These are phyloP conservation scores for Salvelinus alpinus DNA, from an alignment of 2,113 vertebrate genomes.

Conservation along the genomic window DNA sequence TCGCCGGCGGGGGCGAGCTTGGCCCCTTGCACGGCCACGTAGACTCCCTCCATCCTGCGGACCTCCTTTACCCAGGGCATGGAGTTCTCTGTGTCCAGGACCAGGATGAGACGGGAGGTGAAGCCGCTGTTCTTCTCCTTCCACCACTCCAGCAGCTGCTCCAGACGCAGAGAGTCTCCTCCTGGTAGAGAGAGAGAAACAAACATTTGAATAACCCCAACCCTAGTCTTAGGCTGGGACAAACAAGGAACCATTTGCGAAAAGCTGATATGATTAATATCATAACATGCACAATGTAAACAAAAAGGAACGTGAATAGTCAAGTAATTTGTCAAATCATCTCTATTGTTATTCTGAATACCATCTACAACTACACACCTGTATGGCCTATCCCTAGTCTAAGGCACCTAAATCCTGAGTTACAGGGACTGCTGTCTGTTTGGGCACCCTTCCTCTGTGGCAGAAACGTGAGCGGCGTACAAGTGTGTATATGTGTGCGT, in stretches of 20 bases:
- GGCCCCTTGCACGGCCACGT: constrained; percentile 90
- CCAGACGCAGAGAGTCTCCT: constrained; percentile 83
- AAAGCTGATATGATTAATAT: no score
- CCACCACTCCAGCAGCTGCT: constrained; percentile 91
- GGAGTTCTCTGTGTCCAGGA: constrained; percentile 92
- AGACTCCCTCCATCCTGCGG: constrained; percentile 82
- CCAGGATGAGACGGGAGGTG: constrained; percentile 90
- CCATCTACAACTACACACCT: no score
- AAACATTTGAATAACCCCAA: background rate
- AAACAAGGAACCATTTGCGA: no score
- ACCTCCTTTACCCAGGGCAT: constrained; percentile 91
- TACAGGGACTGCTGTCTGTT: no score
- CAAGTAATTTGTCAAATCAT: no score
- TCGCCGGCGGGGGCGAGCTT: constrained; percentile 64
- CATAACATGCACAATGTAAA: no score
- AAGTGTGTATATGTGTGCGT: background rate
- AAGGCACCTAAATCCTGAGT: background rate
- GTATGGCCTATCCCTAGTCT: no score
- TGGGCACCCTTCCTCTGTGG: no score
- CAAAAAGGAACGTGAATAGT: no score
- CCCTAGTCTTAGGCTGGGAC: no score
- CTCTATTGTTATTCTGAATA: no score
- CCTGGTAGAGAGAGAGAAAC: constrained; percentile 68
- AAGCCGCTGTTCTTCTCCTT: constrained; percentile 88
- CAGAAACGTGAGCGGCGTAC: background rate